phyloP scores from a whole-genome alignment of 1,140 invertebrate species.

The Drosophila persimilis region DNA sequence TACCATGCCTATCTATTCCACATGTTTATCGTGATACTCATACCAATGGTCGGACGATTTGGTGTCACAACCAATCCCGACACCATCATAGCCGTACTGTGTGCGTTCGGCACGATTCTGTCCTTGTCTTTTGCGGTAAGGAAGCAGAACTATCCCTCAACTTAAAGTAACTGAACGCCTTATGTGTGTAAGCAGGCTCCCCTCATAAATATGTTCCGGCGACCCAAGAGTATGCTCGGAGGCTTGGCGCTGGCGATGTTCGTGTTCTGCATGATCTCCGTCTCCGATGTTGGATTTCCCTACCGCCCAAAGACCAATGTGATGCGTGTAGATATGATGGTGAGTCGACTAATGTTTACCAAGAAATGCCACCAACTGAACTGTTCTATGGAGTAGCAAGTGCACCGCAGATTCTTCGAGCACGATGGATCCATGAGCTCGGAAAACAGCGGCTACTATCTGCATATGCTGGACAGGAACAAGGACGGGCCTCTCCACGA shows the following conservation, averaged over 20 bases:
- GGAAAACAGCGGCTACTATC: slow-evolving; percentile 87
- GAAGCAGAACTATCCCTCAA: too few relatives aligned
- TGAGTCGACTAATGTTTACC: slow-evolving; percentile 72
- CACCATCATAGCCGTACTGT: slow-evolving; percentile 83
- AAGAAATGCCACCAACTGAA: neutral
- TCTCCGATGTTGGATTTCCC: slow-evolving; percentile 90
- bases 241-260: slow-evolving; percentile 83
- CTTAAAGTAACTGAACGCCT: neutral
- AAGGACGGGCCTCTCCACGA: slow-evolving; percentile 85
- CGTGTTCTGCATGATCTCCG: slow-evolving; percentile 84
- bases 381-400: slow-evolving; percentile 83
- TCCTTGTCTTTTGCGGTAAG: slow-evolving; percentile 69
- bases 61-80: slow-evolving; percentile 86
- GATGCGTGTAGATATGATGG: slow-evolving; percentile 87
- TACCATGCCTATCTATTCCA: slow-evolving; percentile 86
- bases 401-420: slow-evolving; percentile 85
- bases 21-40: slow-evolving; percentile 86
- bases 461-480: slow-evolving; percentile 88
- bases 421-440: slow-evolving; percentile 83
- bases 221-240: slow-evolving; percentile 81
- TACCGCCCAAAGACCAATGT: slow-evolving; percentile 88
- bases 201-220: slow-evolving; percentile 63
- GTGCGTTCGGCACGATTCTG: slow-evolving; percentile 81
- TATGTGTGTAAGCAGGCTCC: slow-evolving; percentile 43
- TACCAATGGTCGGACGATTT: slow-evolving; percentile 88